Evolutionary conservation across 2,888 invertebrate genomes (phyloP), one percentile per base, ranked within the genome.

Genomic region (Limnephilus auricula): DNA sequence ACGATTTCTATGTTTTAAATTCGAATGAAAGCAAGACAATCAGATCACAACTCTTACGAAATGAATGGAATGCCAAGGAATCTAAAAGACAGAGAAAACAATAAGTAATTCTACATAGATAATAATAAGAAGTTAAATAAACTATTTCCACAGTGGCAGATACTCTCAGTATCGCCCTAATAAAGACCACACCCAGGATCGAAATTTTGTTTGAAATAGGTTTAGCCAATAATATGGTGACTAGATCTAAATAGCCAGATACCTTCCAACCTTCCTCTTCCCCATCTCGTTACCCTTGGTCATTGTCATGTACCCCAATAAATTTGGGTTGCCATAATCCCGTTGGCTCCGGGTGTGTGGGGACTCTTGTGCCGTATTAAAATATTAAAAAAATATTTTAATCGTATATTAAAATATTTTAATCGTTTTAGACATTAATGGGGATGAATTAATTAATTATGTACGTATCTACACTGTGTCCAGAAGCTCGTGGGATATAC

Each of bases 331-430:
- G 2, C 13, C 45, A 45, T 13, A 45, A 15, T 45, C 45, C 45
- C 45, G 2, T 3, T 15, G 2, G 2, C 2, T 45, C 3, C 45
- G 1, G 13, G 13, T 2, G 45, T 13, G 0, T 0, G 3, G 3
- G 45, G 40, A 40, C 13, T 40, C 40, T 45, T 45, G 45, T 0
- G 15, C 15, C 0, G 45, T 45, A 45, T 45, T 45, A 2, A 45
- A 13, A 15, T n/a, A 9, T 25, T n/a, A n/a, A 25, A 65, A 25
- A 25, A 65, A 65, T 65, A 9, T n/a, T n/a, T n/a, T n/a, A n/a
- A n/a, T n/a, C n/a, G n/a, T n/a, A n/a, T n/a, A n/a, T n/a, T n/a
- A n/a, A n/a, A n/a, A n/a, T n/a, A 4, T 65, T 65, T 65, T 4
- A 45, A 18, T 18, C 6, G 1, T 18, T 50, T 50, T 50, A 50